Percentiles rank a stretch among this genome's conserved stretches.
phyloP scores from a whole-genome alignment of 2,797 vertebrate species.

The Arrhamphus sclerolepis region DNA sequence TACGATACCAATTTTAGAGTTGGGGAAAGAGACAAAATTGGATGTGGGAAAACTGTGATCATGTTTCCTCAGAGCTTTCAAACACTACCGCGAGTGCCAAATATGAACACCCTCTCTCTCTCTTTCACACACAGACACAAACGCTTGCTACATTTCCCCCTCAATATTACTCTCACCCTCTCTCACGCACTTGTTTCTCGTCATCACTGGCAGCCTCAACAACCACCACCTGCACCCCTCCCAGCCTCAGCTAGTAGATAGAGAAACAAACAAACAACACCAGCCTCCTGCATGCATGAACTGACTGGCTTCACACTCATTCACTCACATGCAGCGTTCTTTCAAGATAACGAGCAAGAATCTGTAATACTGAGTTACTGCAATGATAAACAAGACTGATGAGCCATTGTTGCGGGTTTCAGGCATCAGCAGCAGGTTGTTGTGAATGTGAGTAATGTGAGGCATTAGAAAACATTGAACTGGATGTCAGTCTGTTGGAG shows the following conservation, averaged over 20 bases:
- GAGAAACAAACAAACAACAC: constrained; percentile 42
- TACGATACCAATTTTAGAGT: constrained; percentile 9
- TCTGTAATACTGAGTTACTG: not conserved
- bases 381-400: not conserved
- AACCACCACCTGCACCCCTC: not conserved
- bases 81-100: constrained; percentile 35
- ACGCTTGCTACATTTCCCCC: constrained; percentile 16
- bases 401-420: no score
- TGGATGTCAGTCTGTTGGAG: no score
- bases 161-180: constrained; percentile 18
- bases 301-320: no score
- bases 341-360: constrained; percentile 15
- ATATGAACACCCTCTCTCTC: constrained; percentile 17
- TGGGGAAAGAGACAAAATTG: constrained; percentile 34
- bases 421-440: no score
- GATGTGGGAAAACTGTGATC: constrained; percentile 42
- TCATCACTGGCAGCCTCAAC: constrained; percentile 40
- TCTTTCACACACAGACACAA: constrained; percentile 2
- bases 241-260: constrained; percentile 25
- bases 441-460: no score
- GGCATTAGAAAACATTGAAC: no score
- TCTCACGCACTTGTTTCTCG: constrained; percentile 15
- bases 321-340: constrained; percentile 27
- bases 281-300: constrained; percentile 15
- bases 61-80: constrained; percentile 40